A percentile compares a stretch with the other conserved stretches of the same genome.
These are phyloP conservation scores for Forbesichthys agassizii DNA, from an alignment of 2,113 vertebrate genomes.

Conservation along the genomic window DNA sequence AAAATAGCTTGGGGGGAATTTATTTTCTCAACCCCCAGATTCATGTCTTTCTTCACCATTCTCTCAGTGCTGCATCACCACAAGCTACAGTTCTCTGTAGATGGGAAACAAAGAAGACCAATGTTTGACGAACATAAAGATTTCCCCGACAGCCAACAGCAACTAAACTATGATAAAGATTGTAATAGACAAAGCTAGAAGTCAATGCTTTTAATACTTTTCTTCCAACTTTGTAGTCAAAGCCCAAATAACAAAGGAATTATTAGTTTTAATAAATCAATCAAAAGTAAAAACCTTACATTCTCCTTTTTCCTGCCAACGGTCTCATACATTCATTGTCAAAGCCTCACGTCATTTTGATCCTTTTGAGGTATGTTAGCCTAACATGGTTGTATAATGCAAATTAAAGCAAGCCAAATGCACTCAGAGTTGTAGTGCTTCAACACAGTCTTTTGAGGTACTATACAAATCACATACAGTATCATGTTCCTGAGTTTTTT, in stretches of 20 bases:
- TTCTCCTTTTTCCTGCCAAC: conserved; percentile 75
- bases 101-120: conserved; percentile 32
- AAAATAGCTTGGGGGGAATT: conserved; percentile 46
- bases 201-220: conserved; percentile 25
- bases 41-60: conserved; percentile 66
- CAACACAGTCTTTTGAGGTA: conserved; percentile 97
- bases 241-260: conserved; percentile 43
- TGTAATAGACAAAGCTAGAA: conserved; percentile 35
- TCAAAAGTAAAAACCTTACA: conserved; percentile 41
- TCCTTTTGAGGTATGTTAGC: conserved; percentile 87
- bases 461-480: conserved; percentile 88
- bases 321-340: conserved; percentile 92
- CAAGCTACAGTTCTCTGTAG: conserved; percentile 36
- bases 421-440: conserved; percentile 90
- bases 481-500: conserved; percentile 95
- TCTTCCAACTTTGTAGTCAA: conserved; percentile 47
- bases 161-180: conserved; percentile 20
- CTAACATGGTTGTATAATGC: conserved; percentile 85
- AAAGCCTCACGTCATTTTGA: conserved; percentile 86
- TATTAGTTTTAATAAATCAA: conserved; percentile 37
- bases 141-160: conserved; percentile 29
- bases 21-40: conserved; percentile 60
- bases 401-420: conserved; percentile 88
- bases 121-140: conserved; percentile 31
- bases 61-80: conserved; percentile 49